Evolutionary conservation across 1,140 invertebrate species (phyloP).

Genomic region (Papilio machaon): DNA sequence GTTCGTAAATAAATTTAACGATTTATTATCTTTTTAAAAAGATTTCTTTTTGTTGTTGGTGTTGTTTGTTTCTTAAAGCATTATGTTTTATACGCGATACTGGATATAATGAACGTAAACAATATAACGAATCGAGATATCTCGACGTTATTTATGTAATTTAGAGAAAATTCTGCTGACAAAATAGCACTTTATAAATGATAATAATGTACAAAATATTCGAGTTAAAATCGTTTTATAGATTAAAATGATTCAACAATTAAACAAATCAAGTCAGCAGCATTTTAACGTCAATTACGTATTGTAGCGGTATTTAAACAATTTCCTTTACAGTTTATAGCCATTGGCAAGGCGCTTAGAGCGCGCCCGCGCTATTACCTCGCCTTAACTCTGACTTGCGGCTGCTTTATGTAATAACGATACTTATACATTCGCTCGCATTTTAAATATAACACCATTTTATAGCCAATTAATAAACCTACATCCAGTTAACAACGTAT

Average conservation of each 20-base stretch:
- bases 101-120: background rate
- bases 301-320: conserved; percentile 33
- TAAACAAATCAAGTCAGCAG: conserved; percentile 26
- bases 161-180: no score
- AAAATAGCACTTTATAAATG: background rate
- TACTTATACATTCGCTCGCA: conserved; percentile 10
- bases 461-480: background rate
- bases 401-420: conserved; percentile 28
- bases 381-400: conserved; percentile 28
- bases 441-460: conserved; percentile 5
- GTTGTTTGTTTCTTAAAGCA: background rate
- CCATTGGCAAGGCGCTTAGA: conserved; percentile 23
- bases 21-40: background rate
- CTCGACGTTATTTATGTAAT: no score
- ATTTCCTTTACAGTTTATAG: conserved; percentile 33
- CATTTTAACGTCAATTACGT: conserved; percentile 32
- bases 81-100: background rate
- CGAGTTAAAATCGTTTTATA: background rate
- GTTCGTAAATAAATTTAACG: background rate
- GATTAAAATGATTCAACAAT: conserved; percentile 2
- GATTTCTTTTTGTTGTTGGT: background rate
- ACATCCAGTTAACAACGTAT: background rate
- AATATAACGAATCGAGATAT: background rate
- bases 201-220: background rate
- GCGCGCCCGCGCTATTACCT: conserved; percentile 29